Conservation (phyloP, 1,140 invertebrate species). For the Hylaeus volcanicus region DNA sequence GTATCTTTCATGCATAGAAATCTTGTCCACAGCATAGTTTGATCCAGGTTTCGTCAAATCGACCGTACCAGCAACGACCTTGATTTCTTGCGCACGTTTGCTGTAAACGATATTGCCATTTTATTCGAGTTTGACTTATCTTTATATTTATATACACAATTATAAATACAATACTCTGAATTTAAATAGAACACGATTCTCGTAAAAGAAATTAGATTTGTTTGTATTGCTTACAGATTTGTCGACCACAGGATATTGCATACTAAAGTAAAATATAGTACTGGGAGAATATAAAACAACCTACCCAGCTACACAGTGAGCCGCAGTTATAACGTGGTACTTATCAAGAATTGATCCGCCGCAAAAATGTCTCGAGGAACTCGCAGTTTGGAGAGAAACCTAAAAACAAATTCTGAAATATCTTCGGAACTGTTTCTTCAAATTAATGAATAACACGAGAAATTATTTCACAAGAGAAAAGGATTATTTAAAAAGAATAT, state of each 20-base stretch:
- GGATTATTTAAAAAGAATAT: too few species aligned
- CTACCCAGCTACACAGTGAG: slow-evolving; percentile 76
- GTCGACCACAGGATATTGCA: too few species aligned
- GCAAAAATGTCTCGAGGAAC: slow-evolving; percentile 68
- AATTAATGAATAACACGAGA: not conserved
- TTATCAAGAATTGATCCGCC: slow-evolving; percentile 80
- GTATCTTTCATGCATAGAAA: slow-evolving; percentile 53
- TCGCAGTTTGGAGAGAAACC: slow-evolving; percentile 56
- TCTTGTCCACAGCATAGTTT: slow-evolving; percentile 13
- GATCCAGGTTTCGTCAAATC: slow-evolving; percentile 15
- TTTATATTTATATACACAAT: not conserved
- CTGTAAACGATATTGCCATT: slow-evolving; percentile 19
- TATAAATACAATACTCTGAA: too few species aligned
- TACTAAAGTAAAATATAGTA: not conserved
- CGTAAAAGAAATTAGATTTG: too few species aligned
- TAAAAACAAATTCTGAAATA: slow-evolving; percentile 6
- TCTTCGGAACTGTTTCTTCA: not conserved
- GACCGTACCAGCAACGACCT: slow-evolving; percentile 32
- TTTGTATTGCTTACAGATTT: too few species aligned
- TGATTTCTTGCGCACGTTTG: not conserved
- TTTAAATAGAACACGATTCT: too few species aligned
- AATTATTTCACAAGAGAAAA: not conserved
- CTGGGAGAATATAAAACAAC: not conserved
- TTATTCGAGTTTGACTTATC: not conserved
- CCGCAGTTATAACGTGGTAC: slow-evolving; percentile 78